phyloP scores from a whole-genome alignment of 2,888 invertebrate species.

The Venusia cambrica region DNA sequence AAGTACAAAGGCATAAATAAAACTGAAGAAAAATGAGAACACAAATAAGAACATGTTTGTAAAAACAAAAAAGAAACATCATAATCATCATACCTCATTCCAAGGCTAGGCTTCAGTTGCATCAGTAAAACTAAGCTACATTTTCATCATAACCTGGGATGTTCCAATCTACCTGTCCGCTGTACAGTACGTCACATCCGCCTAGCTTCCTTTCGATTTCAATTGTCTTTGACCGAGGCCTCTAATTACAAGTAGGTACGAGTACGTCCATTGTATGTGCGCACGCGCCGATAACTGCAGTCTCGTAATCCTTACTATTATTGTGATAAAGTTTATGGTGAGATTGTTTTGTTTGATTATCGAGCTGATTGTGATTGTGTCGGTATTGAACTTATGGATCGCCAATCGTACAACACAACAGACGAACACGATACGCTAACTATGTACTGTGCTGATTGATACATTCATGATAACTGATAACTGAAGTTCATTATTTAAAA shows the following conservation, averaged over 20 bases:
- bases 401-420: too few species aligned
- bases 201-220: conserved; percentile 71
- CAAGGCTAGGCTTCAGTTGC: too few species aligned
- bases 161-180: conserved; percentile 41
- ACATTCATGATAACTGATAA: too few species aligned
- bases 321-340: conserved; percentile 12
- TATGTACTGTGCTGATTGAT: too few species aligned
- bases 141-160: conserved; percentile 33
- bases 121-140: conserved; percentile 3
- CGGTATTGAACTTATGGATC: conserved; percentile 17
- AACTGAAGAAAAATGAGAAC: too few species aligned
- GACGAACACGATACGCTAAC: not conserved
- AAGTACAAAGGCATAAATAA: too few species aligned
- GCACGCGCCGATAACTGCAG: conserved; percentile 37
- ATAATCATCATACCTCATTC: too few species aligned
- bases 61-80: too few species aligned
- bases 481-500: too few species aligned
- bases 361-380: conserved; percentile 9
- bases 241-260: conserved; percentile 59
- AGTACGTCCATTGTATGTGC: conserved; percentile 55
- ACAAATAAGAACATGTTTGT: too few species aligned
- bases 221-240: conserved; percentile 74
- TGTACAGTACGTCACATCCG: conserved; percentile 60
- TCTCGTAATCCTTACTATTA: conserved; percentile 19
- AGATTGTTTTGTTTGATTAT: conserved; percentile 14